Conservation (phyloP, 2,888 invertebrate genomes). For the Andrena bicolor region DNA sequence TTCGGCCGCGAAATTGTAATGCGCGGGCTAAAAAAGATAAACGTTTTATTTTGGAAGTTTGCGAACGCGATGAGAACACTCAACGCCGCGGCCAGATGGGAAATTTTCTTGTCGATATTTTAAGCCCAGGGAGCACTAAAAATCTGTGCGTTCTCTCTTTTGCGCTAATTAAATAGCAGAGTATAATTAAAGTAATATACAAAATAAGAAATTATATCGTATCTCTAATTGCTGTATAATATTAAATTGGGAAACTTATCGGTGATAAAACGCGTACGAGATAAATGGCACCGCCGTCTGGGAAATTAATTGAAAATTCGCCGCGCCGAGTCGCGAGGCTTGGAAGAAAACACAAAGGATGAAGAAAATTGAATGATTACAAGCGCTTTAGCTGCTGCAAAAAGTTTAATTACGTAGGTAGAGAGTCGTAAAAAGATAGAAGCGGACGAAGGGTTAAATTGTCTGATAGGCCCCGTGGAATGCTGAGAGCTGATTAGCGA, state of each 20-base stretch:
- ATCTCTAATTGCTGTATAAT: no score
- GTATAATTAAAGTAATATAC: no score
- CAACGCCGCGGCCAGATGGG: background rate
- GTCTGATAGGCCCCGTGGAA: slow-evolving; percentile 34
- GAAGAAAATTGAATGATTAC: slow-evolving; percentile 53
- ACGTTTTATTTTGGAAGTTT: slow-evolving; percentile 20
- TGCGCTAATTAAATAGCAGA: no score
- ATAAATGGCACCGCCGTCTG: background rate
- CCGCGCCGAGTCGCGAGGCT: background rate
- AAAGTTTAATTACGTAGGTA: slow-evolving; percentile 55
- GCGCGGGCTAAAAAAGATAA: slow-evolving; percentile 16
- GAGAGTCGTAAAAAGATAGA: slow-evolving; percentile 45
- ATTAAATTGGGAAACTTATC: no score
- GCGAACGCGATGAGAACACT: background rate
- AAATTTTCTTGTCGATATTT: slow-evolving; percentile 1
- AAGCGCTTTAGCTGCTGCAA: slow-evolving; percentile 31
- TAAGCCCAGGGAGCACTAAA: background rate
- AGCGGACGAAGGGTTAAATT: slow-evolving; percentile 45
- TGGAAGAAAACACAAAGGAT: slow-evolving; percentile 14
- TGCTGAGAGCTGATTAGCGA: slow-evolving; percentile 43
- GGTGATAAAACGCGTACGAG: no score
- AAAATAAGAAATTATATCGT: no score
- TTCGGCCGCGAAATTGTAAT: slow-evolving; percentile 26
- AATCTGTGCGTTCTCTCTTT: no score
- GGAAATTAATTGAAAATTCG: slow-evolving; percentile 25